Evolutionary conservation across 53 echinoderm and acorn worm species (phyloP), one percentile per base, ranked within the genome.

Genomic region (Henricia sp.): DNA sequence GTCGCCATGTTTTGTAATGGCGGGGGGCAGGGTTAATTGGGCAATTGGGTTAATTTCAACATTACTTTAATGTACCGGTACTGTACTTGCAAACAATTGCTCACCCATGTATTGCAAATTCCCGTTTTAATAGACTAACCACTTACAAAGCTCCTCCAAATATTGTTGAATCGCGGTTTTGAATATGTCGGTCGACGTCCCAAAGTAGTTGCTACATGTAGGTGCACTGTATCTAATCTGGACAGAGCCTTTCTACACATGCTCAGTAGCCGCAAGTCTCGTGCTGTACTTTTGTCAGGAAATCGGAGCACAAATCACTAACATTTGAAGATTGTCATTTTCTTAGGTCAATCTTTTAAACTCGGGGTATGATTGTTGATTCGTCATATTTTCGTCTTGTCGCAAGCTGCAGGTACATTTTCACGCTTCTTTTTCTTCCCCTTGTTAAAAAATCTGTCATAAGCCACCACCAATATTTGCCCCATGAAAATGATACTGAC

Each of bases 401-500:
- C 85, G 88, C 21, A n/a, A n/a, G 5, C 52, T 52, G 52, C 52
- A 52, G 19, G 21, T n/a, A 6, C 8, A 10, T 46, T 46, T 53
- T 17, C 11, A 20, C 53, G 23, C 16, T 20, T 17, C 11, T 14
- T 6, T 17, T 53, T 53, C 19, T 53, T 53, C 53, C 4, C 13
- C 23, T 20, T 53, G 53, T 37, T 37, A 19, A 40, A 17, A n/a
- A 13, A 53, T 4, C 23, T 53, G n/a, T 53, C 23, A 14, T 53
- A 53, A 53, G 13, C 37, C 9, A 35, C 37, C 37, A 2, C 3
- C 11, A 66, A 4, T 3, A 66, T 66, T 17, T 66, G 29, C 37
- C 37, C 66, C 80, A 91, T 66, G 83, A 93, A 93, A 30, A 91
- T 77, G 51, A 88, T 46, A 17, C 85, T 85, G 19, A 93, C 88